Evolutionary conservation across 2,797 vertebrate genomes (phyloP).

Genomic region (Brachymystax lenok): DNA sequence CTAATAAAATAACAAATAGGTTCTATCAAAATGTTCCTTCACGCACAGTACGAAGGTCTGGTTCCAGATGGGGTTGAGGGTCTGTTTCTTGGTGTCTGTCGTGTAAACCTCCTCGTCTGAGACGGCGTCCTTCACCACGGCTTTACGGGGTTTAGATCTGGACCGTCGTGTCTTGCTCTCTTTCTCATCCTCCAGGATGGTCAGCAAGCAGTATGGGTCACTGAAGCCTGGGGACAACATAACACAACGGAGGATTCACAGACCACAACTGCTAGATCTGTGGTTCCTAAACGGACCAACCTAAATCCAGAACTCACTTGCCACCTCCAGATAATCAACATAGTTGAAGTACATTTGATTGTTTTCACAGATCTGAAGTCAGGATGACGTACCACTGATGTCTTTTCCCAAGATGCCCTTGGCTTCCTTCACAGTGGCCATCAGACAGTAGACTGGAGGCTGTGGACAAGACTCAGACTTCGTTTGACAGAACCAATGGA

Average conservation of each 20-base stretch:
- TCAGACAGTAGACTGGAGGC: slow-evolving; percentile 88
- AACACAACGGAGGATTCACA: neutral
- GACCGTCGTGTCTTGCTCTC: slow-evolving; percentile 37
- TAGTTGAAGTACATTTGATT: neutral
- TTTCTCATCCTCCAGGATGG: slow-evolving; percentile 78
- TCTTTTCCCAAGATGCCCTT: slow-evolving; percentile 95
- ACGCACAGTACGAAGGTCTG: slow-evolving; percentile 92
- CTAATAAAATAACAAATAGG: neutral
- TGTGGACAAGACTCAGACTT: slow-evolving; percentile 49
- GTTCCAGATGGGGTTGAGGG: slow-evolving; percentile 92
- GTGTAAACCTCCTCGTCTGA: slow-evolving; percentile 84
- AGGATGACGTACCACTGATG: slow-evolving; percentile 83
- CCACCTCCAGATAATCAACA: neutral
- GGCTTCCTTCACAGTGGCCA: slow-evolving; percentile 93
- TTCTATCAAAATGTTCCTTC: neutral
- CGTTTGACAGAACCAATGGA: neutral
- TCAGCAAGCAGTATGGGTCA: slow-evolving; percentile 94
- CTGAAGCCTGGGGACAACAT: slow-evolving; percentile 81
- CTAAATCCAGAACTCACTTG: neutral
- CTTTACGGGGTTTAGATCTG: slow-evolving; percentile 81
- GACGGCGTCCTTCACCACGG: slow-evolving; percentile 83
- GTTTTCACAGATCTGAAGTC: neutral
- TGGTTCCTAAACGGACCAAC: neutral
- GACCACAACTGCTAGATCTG: neutral
- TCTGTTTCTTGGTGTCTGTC: slow-evolving; percentile 88